Base-by-base conservation (phyloP, 2,888 invertebrate species). In the Orthonevra nobilis region DNA sequence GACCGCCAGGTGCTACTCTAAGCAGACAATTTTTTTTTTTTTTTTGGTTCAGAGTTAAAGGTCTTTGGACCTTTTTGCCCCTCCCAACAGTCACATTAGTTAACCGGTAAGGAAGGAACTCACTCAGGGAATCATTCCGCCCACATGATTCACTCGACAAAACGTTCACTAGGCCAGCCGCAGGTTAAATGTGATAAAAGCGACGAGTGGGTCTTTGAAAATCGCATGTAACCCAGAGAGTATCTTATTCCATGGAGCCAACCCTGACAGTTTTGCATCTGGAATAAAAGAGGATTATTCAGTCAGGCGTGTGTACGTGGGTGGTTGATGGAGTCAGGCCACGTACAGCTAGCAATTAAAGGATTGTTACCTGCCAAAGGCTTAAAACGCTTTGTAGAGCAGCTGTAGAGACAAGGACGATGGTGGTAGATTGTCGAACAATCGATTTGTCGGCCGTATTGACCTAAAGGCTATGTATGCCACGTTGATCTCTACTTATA, bases 141-240 rank as follows among this genome's bases (percentile, higher is more conserved):
- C 79, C 66, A 61, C 66, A 68, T 66, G 50, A 73, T 73, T 73
- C 73, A 68, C 60, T 56, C 34, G 28, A 36, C 73, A 66, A 28
- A 56, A 44, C n/a, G 52, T 28, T 52, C 50, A 19, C 32, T 30
- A 19, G 20, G 19, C 26, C 34, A 34, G 64, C 58, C 60, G 46
- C 60, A 60, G 64, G 64, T 52, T 54, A 44, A 61, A 66, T 60
- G 66, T 66, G 66, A 42, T 73, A 50, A 60, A 73, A 48, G 54
- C 54, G 66, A 61, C 50, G 40, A 48, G 34, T 38, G 20, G 38
- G 48, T 64, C 28, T 38, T 32, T 48, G 34, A 14, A 58, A 42
- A 56, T 42, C 28, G 42, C 38, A 42, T 17, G 44, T 40, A 52
- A 61, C 20, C 40, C 19, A 23, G 58, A n/a, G n/a, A 54, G 40